These are phyloP conservation scores for Lomographa bimaculata DNA, from an alignment of 2,888 invertebrate genomes.

Conservation along the genomic window DNA sequence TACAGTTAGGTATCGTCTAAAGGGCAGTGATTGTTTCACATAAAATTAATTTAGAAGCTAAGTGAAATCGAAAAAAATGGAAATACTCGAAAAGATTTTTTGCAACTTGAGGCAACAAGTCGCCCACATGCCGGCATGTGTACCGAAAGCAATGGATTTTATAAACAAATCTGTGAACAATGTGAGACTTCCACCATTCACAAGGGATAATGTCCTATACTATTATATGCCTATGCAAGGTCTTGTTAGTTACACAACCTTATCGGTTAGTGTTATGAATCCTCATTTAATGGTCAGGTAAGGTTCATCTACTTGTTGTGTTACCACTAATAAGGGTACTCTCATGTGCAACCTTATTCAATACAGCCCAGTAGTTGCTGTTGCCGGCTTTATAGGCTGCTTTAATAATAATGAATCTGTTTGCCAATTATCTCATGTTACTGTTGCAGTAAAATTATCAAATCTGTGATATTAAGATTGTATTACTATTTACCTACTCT, in stretches of 20 bases:
- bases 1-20: slow-evolving; percentile 42
- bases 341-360: too few relatives aligned
- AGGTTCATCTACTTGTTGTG: slow-evolving; percentile 11
- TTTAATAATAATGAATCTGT: too few relatives aligned
- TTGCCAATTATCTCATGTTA: too few relatives aligned
- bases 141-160: slow-evolving; percentile 64
- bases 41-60: slow-evolving; percentile 4
- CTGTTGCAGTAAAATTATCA: too few relatives aligned
- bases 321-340: too few relatives aligned
- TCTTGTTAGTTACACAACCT: slow-evolving; percentile 88
- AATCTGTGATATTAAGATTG: too few relatives aligned
- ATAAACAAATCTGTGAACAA: slow-evolving; percentile 66
- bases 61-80: slow-evolving; percentile 54
- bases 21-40: slow-evolving; percentile 40
- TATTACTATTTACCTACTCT: too few relatives aligned
- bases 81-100: slow-evolving; percentile 67
- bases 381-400: too few relatives aligned
- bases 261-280: slow-evolving; percentile 93
- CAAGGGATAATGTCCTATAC: slow-evolving; percentile 87
- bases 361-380: too few relatives aligned
- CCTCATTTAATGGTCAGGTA: slow-evolving; percentile 90
- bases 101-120: slow-evolving; percentile 57
- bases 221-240: slow-evolving; percentile 91
- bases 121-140: slow-evolving; percentile 51
- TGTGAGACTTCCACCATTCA: slow-evolving; percentile 86